Base-by-base conservation (phyloP, 2,113 vertebrate species). In the Gymnarchus niloticus region DNA sequence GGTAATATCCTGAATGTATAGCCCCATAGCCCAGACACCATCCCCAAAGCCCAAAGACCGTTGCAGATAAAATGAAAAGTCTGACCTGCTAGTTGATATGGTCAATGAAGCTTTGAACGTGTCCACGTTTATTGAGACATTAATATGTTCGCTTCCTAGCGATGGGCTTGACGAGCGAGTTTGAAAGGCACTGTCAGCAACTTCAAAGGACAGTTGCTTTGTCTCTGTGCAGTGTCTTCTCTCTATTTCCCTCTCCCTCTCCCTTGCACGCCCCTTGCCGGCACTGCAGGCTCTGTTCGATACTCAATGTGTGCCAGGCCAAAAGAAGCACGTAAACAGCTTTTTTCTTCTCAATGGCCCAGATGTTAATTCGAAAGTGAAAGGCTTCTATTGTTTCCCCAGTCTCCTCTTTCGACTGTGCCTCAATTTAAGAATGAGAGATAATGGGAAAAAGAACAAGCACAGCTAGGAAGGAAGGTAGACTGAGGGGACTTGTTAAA, bases 361-460 rank as follows among this genome's bases (percentile, higher is more conserved):
- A 93, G 92, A 93, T 94, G 92, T 90, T 91, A 85, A 88, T 89
- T 89, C 89, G 87, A 69, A 51, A 23, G 65, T 0, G 57, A 89
- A 84, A 56, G 61, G 84, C 86, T 86, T 84, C 86, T 83, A 88
- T 84, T 88, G 82, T 88, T 73, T 33, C 69, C 88, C 86, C 89
- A 80, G 25, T 51, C 23, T 3, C 82, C 84, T 90, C 83, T 61
- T 69, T 84, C 83, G 6, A 4, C 49, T 73, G 77, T 82, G 78
- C 56, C 33, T 51, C 83, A 83, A 85, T 85, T 86, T 82, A 44
- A 61, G 56, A n/a, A 82, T 46, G 46, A 19, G 37, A 33, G 61
- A 77, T 73, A 61, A 61, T 19, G 44, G 77, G 49, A 41, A 49
- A 82, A 25, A 37, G 17, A 65, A 52, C 33, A 41, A 86, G 14